Evolutionary conservation across 2,113 vertebrate genomes (phyloP), one percentile per base, ranked within the genome.

Genomic region (Lampris incognitus): DNA sequence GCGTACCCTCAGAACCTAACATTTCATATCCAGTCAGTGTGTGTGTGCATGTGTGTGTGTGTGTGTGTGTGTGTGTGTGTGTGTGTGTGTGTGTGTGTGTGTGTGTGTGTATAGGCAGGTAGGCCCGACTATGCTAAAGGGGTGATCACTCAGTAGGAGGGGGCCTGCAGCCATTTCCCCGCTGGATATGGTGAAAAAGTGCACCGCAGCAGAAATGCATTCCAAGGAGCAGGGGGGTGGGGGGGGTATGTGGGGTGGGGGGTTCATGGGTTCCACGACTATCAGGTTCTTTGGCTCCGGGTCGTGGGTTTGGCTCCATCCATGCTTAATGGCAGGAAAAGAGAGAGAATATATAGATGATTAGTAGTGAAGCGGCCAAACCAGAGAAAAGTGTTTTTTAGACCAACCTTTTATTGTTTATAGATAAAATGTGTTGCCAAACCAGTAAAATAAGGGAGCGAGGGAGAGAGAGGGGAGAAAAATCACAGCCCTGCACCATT

Each of bases 181-280:
- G 79, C 88, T 88, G 89, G 85, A 89, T 91, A 84, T 82, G 88
- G 78, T 80, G 83, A 94, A 94, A 24, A 94, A 92, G 93, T 94
- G 91, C 93, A 90, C 84, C 60, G 52, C 86, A 86, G 93, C 93
- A 94, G 90, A 91, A 93, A 92, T 87, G 85, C 88, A 90, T 91
- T 94, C 92, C 90, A 93, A 88, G 83, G 65, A 52, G 78, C 59
- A 44, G 65, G 66, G 50, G 66, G 7, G 56, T 76, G 69, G 70
- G 66, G 51, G 65, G 57, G 64, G 61, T 6, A 48, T 76, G 58
- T 73, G 65, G 79, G 85, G 81, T 80, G 77, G 46, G 77, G 80
- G 86, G 87, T 84, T 66, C 87, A 78, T 36, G 81, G 88, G 88
- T 94, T 94, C 92, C 93, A 94, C 92, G 93, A 92, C 93, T 95